Conservation (phyloP, 2,797 vertebrate genomes). For the Scolopax rusticola region DNA sequence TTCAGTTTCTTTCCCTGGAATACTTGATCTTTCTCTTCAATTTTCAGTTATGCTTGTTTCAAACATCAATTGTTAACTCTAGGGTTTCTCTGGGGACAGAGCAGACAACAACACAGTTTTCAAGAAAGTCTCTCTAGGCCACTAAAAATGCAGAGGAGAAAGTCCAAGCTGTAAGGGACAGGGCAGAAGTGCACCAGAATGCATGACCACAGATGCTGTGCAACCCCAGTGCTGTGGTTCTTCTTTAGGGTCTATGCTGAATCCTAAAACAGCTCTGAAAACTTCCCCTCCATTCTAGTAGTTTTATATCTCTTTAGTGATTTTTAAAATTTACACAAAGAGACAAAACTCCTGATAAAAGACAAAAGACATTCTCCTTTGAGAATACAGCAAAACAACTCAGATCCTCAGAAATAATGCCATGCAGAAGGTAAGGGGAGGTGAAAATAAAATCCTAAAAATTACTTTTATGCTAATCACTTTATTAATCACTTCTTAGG, state of each 20-base stretch:
- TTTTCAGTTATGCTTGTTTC: constrained; percentile 56
- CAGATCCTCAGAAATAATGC: neutral
- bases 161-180: neutral
- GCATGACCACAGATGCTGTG: neutral
- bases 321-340: neutral
- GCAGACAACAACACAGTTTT: constrained; percentile 49
- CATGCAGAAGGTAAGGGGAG: neutral
- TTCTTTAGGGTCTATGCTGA: neutral
- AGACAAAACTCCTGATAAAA: neutral
- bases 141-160: constrained; percentile 30
- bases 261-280: neutral
- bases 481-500: neutral
- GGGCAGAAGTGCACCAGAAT: neutral
- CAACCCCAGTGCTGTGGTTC: neutral
- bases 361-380: neutral
- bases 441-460: neutral
- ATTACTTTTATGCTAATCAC: neutral
- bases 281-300: neutral
- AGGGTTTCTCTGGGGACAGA: constrained; percentile 52
- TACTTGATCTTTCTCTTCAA: constrained; percentile 44
- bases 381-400: neutral
- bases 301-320: neutral
- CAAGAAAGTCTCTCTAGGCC: constrained; percentile 35
- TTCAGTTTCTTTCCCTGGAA: constrained; percentile 51
- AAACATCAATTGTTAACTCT: constrained; percentile 65